Evolutionary conservation across 2,888 invertebrate species (phyloP).

Genomic region (Tetranychus truncatus): DNA sequence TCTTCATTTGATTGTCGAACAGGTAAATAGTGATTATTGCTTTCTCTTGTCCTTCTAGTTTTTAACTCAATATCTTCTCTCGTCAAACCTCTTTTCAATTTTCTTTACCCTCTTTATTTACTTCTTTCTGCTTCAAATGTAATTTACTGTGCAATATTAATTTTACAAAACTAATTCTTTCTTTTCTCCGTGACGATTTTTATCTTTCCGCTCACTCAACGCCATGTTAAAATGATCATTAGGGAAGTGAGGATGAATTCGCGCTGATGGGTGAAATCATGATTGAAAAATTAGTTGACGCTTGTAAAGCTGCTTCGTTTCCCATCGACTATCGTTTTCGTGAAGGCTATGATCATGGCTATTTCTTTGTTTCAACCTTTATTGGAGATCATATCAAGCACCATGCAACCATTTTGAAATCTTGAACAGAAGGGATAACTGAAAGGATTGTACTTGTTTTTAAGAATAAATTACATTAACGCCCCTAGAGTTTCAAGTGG

Average conservation of each 20-base stretch:
- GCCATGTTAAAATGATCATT: background rate
- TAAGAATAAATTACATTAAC: too few species aligned
- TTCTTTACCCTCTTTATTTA: too few species aligned
- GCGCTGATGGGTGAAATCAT: slow-evolving; percentile 47
- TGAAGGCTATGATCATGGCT: slow-evolving; percentile 76
- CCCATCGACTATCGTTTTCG: slow-evolving; percentile 30
- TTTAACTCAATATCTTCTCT: too few species aligned
- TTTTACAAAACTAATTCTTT: background rate
- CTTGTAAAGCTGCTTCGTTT: slow-evolving; percentile 50
- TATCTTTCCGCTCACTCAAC: background rate
- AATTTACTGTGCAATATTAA: too few species aligned
- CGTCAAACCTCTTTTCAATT: too few species aligned
- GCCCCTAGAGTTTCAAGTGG: too few species aligned
- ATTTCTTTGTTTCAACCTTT: slow-evolving; percentile 76
- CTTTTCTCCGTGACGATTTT: background rate
- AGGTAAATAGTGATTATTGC: slow-evolving; percentile 31
- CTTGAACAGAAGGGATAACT: background rate
- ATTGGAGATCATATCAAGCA: slow-evolving; percentile 63
- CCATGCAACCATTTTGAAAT: background rate
- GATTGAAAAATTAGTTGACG: slow-evolving; percentile 60
- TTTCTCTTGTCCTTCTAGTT: too few species aligned
- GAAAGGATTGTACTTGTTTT: too few species aligned
- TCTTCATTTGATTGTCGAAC: slow-evolving; percentile 67
- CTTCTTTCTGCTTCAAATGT: too few species aligned
- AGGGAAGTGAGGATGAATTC: background rate